Percentiles rank a stretch among this genome's conserved stretches.
phyloP scores from a whole-genome alignment of 2,888 invertebrate genomes.

The Torymus tubicola region DNA sequence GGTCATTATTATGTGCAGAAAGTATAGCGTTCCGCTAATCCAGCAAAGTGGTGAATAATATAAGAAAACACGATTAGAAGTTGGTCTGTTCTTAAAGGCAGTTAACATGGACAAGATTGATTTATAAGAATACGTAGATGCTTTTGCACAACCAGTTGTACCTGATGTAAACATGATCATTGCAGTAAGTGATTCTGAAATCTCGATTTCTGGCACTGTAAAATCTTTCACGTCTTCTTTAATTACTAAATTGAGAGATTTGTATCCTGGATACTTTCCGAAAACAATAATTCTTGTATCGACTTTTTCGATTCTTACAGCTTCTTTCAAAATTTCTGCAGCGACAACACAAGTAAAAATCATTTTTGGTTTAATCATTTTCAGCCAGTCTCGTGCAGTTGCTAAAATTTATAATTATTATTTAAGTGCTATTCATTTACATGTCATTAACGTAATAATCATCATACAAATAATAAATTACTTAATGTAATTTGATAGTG shows the following conservation, averaged over 20 bases:
- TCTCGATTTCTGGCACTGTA: conserved; percentile 53
- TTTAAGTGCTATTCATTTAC: not conserved
- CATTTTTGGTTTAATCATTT: conserved; percentile 65
- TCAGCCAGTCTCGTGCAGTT: conserved; percentile 62
- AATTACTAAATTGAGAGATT: conserved; percentile 59
- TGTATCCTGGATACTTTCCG: conserved; percentile 58
- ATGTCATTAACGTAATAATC: not conserved
- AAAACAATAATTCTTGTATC: conserved; percentile 62
- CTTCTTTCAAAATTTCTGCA: conserved; percentile 49
- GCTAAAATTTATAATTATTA: conserved; percentile 58
- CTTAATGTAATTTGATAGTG: conserved; percentile 63
- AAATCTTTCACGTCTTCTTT: conserved; percentile 61
- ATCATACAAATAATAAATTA: conserved; percentile 48
- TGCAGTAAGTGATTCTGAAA: conserved; percentile 56
- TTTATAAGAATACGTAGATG: conserved; percentile 65
- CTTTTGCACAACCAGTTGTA: conserved; percentile 70
- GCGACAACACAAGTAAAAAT: conserved; percentile 63
- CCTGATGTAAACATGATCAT: conserved; percentile 70
- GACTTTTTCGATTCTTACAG: conserved; percentile 58
- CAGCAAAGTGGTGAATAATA: conserved; percentile 68
- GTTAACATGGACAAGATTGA: conserved; percentile 50
- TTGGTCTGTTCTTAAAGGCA: too few relatives aligned
- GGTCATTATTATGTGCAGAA: conserved; percentile 53
- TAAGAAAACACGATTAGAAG: conserved; percentile 22
- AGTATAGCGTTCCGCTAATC: conserved; percentile 66